These are phyloP conservation scores for Dryoscopus gambensis DNA, from an alignment of 2,113 vertebrate species.

Conservation along the genomic window DNA sequence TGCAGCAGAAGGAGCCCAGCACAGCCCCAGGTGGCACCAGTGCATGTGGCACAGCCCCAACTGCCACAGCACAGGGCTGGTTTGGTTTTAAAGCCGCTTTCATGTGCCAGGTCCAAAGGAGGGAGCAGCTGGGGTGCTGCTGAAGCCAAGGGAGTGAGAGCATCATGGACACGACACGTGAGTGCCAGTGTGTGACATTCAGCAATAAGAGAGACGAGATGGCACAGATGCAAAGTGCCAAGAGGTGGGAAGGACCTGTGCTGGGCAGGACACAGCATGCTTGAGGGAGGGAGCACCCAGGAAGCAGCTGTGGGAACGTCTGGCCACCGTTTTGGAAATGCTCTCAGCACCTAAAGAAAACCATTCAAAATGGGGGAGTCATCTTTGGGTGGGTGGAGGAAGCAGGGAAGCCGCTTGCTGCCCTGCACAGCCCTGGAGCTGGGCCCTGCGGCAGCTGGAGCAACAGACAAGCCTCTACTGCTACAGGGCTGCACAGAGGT, in stretches of 20 bases:
- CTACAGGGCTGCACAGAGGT: no score
- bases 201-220: not conserved
- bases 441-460: not conserved
- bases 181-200: not conserved
- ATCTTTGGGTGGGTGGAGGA: not conserved
- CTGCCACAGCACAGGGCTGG: not conserved
- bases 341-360: not conserved
- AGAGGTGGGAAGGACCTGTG: not conserved
- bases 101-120: not conserved
- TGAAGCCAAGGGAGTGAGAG: not conserved
- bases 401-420: not conserved
- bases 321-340: not conserved
- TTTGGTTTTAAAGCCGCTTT: not conserved
- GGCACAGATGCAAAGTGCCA: not conserved
- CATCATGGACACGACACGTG: not conserved
- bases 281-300: rapidly evolving
- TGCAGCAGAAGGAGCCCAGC: not conserved
- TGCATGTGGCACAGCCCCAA: not conserved
- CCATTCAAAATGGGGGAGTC: not conserved
- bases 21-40: not conserved
- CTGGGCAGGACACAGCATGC: not conserved
- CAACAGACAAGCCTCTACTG: not conserved
- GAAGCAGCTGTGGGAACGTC: not conserved
- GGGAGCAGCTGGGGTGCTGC: not conserved
- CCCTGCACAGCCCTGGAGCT: not conserved